A percentile compares a stretch with the other conserved stretches of the same genome.
Conservation (phyloP, 2,797 vertebrate species). For the Scomberomorus guttatus region DNA sequence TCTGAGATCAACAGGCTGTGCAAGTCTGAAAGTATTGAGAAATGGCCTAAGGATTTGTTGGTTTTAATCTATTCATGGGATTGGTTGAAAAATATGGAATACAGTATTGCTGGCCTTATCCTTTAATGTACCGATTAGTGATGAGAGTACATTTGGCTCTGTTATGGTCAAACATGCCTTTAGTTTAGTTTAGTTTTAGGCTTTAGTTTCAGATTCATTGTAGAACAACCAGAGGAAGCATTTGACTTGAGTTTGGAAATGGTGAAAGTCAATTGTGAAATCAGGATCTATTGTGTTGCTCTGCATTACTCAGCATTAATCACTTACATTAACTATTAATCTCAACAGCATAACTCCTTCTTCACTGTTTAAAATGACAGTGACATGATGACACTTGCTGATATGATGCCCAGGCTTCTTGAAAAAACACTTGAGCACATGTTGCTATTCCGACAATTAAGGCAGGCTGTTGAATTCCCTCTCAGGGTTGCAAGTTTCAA, state of each 20-base stretch:
- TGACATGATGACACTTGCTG: constrained; percentile 16
- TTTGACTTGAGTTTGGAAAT: not conserved
- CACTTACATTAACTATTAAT: too few species aligned
- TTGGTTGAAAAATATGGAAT: not conserved
- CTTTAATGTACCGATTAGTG: not conserved
- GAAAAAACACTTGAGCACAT: not conserved
- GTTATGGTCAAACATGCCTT: not conserved
- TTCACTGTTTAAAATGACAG: not conserved
- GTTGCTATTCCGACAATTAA: not conserved
- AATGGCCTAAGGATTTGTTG: too few species aligned
- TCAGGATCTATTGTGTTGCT: too few species aligned
- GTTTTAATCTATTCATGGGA: not conserved
- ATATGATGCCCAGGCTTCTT: not conserved
- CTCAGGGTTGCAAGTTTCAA: not conserved
- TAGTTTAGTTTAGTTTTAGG: too few species aligned
- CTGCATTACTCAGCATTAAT: too few species aligned
- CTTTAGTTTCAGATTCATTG: not conserved
- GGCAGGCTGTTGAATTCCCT: not conserved
- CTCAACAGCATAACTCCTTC: too few species aligned
- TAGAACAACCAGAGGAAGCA: not conserved
- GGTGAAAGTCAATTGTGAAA: not conserved
- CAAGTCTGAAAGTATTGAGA: too few species aligned
- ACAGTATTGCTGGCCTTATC: not conserved
- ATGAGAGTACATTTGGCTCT: not conserved
- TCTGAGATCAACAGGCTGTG: too few species aligned